Base-by-base conservation (phyloP, 2,888 invertebrate species). In the Lepidonotus clava region DNA sequence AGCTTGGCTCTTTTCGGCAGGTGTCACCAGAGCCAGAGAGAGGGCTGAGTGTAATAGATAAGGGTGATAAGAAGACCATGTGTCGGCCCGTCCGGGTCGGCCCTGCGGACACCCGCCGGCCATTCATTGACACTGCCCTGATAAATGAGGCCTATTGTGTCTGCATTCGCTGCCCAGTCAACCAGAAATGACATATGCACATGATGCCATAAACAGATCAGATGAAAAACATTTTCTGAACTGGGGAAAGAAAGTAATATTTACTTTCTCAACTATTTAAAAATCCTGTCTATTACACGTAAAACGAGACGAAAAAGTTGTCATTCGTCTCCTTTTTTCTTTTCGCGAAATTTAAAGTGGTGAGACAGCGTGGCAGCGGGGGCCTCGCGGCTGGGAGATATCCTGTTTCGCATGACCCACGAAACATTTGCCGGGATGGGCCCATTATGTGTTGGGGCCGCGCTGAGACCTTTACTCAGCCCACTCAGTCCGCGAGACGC, bases 131-230 rank as follows among this genome's bases (percentile, higher is more conserved):
- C 84, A 84, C 40, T n/a, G 21, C 67, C 24, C 66, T 66, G 84
- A 84, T 84, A 84, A 84, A 84, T 84, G 84, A 41, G 66, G 40
- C 21, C 67, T 38, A 84, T 84, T 84, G 66, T 84, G 46, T 61
- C 56, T 61, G 36, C 66, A 61, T 40, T 18, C 36, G 28, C 28
- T 40, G 66, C 84, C 66, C 66, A 84, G 61, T 66, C 84, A 66
- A 67, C 36, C 84, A 46, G 21, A 67, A 36, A 66, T 40, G 38
- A 51, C 32, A 67, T 67, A 46, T 67, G 61, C 61, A 61, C 4
- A 24, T 28, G 4, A 1, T 61, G 61, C 61, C 21, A 61, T 61
- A 24, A 24, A 61, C 61, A n/a, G 61, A 61, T 18, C 53, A n/a
- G 53, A n/a, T n/a, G n/a, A n/a, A n/a, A n/a, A n/a, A n/a, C n/a